Base-by-base conservation (phyloP, 2,888 invertebrate genomes). In the Drosophila neotestacea region DNA sequence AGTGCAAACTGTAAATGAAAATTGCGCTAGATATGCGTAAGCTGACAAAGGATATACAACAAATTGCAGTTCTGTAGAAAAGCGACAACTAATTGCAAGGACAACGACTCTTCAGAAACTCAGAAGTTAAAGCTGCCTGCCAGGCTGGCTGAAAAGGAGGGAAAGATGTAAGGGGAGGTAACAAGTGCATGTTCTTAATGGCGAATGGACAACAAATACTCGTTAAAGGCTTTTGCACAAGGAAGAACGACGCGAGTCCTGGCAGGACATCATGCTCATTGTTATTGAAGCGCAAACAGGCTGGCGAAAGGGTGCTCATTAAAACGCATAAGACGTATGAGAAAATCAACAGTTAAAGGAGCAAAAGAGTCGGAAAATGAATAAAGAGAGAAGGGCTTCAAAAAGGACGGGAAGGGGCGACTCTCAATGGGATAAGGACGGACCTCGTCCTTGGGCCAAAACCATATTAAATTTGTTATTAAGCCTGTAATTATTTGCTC, bases 401-500 rank as follows among this genome's bases (percentile, higher is more conserved):
- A 36, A 36, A 9, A 27, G 36, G 0, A 6, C 5, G n/a, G n/a
- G 22, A 22, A 6, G 6, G 13, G 16, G 0, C 41, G 16, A 16
- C 44, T 27, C 32, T 46, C 36, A 38, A 48, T 38, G 52, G 10
- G 47, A 28, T 32, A 62, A 51, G 70, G 62, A 69, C 70, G 47
- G 50, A 38, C 9, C 39, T 56, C 61, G 70, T 60, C 77, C 62
- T 60, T 73, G 82, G 80, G 6, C 13, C 50, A 56, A 62, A 56
- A 69, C 79, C 71, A 85, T 87, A 84, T 84, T 89, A 87, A 84
- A 89, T 89, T 84, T 84, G 88, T 78, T 88, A 84, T 84, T 84
- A 84, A 89, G 89, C 84, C 71, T 63, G 89, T 89, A 89, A 84
- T 84, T 84, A 84, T 84, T 89, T 84, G 83, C 71, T 70, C 79